Evolutionary conservation across 2,888 invertebrate genomes (phyloP).

Genomic region (Lepidocyrtinus sp.): DNA sequence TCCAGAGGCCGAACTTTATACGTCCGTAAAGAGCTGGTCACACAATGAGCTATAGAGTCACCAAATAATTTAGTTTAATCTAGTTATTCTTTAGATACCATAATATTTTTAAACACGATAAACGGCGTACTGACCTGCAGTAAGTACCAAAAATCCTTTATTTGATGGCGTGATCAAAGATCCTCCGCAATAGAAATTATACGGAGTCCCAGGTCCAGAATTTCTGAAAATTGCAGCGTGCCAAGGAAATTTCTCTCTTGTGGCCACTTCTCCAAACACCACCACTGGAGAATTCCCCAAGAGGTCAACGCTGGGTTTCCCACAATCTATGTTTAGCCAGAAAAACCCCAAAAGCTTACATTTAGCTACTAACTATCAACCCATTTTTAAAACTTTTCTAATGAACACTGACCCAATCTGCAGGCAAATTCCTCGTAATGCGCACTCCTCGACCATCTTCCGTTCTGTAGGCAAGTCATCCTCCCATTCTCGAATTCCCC

Average conservation of each 20-base stretch:
- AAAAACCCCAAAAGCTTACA: no score
- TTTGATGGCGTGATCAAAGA: slow-evolving; percentile 59
- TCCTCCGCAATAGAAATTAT: slow-evolving; percentile 59
- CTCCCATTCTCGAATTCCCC: slow-evolving; percentile 58
- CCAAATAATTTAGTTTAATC: background rate
- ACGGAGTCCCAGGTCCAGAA: slow-evolving; percentile 50
- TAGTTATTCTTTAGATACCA: background rate
- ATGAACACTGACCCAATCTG: slow-evolving; percentile 50
- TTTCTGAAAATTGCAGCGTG: slow-evolving; percentile 61
- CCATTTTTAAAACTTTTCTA: no score
- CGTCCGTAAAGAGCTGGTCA: slow-evolving; percentile 50
- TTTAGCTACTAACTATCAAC: background rate
- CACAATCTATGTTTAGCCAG: slow-evolving; percentile 62
- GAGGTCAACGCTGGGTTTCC: slow-evolving; percentile 55
- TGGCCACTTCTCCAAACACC: slow-evolving; percentile 56
- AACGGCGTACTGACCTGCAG: slow-evolving; percentile 48
- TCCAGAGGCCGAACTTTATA: slow-evolving; percentile 48
- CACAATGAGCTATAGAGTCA: slow-evolving; percentile 42
- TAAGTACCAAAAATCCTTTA: slow-evolving; percentile 58
- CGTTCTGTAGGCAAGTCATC: slow-evolving; percentile 55
- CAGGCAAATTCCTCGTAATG: slow-evolving; percentile 63
- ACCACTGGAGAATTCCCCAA: slow-evolving; percentile 49
- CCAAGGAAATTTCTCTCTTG: slow-evolving; percentile 63
- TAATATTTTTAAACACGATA: background rate
- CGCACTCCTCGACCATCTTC: slow-evolving; percentile 54